Percentiles rank a stretch among this genome's conserved stretches.
Evolutionary conservation across 2,888 invertebrate species (phyloP).

Genomic region (Pyrgus malvae): DNA sequence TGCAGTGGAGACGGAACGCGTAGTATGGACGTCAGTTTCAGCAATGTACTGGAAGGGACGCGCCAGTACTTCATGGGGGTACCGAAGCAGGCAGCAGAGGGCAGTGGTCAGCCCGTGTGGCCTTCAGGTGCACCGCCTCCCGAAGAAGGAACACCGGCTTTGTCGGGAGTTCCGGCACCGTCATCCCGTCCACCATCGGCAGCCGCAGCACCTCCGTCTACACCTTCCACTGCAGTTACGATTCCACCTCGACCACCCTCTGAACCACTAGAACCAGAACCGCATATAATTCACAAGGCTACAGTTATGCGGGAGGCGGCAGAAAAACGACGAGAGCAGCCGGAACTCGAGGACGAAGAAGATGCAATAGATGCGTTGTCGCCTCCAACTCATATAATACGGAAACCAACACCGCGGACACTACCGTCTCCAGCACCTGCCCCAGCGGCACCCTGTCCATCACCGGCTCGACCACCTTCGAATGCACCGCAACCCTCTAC

Average conservation of each 20-base stretch:
- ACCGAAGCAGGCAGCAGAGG: slow-evolving; percentile 79
- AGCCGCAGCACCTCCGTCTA: slow-evolving; percentile 62
- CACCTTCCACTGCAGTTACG: slow-evolving; percentile 55
- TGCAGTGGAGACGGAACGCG: slow-evolving; percentile 53
- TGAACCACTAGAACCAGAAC: slow-evolving; percentile 76
- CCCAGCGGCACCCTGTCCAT: slow-evolving; percentile 50
- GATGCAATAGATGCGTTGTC: slow-evolving; percentile 65
- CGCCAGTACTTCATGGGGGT: slow-evolving; percentile 92
- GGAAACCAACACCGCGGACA: slow-evolving; percentile 62
- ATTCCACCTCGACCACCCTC: slow-evolving; percentile 74
- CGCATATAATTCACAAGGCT: slow-evolving; percentile 79
- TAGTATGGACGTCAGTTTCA: slow-evolving; percentile 89
- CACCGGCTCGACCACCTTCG: slow-evolving; percentile 51
- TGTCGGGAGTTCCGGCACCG: slow-evolving; percentile 70
- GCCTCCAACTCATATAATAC: slow-evolving; percentile 75
- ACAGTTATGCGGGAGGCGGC: slow-evolving; percentile 79
- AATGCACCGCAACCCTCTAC: slow-evolving; percentile 49
- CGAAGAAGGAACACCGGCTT: slow-evolving; percentile 68
- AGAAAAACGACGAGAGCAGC: slow-evolving; percentile 69
- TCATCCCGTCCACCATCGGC: slow-evolving; percentile 75
- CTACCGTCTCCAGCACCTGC: slow-evolving; percentile 68
- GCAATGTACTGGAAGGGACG: slow-evolving; percentile 91
- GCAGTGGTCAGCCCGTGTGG: slow-evolving; percentile 64
- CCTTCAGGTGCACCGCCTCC: slow-evolving; percentile 54
- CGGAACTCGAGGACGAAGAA: slow-evolving; percentile 71